phyloP scores from a whole-genome alignment of 2,797 vertebrate genomes.

The Clarias laeviceps region DNA sequence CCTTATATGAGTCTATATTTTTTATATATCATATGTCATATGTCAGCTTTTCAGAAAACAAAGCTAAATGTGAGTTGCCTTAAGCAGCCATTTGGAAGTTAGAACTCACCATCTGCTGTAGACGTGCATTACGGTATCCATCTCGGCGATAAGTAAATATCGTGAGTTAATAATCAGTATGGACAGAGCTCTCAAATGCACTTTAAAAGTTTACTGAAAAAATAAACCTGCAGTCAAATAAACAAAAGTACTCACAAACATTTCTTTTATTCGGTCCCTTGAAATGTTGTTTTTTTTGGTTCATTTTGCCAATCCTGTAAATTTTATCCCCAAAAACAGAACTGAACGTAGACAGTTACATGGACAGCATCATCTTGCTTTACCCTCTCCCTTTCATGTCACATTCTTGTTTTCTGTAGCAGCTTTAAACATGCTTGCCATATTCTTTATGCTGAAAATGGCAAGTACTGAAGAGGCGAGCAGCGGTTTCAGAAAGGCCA shows the following conservation, averaged over 20 bases:
- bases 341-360: background rate
- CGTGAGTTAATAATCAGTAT: background rate
- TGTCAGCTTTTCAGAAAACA: background rate
- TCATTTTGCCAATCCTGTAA: background rate
- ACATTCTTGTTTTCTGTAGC: background rate
- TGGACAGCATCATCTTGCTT: background rate
- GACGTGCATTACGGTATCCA: slow-evolving; percentile 32
- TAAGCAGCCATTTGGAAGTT: slow-evolving; percentile 26
- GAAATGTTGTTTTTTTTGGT: slow-evolving; percentile 13
- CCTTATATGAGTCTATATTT: background rate
- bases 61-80: slow-evolving; percentile 27
- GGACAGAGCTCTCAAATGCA: slow-evolving; percentile 16
- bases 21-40: background rate
- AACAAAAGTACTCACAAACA: slow-evolving; percentile 32
- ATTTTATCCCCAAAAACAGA: background rate
- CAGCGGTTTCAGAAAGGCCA: background rate
- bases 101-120: slow-evolving; percentile 28
- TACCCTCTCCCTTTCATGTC: background rate
- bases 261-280: slow-evolving; percentile 11
- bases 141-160: slow-evolving; percentile 18
- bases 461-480: background rate
- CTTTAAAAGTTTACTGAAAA: slow-evolving; percentile 20
- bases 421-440: background rate
- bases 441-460: slow-evolving; percentile 1
- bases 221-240: slow-evolving; percentile 34